Conservation (phyloP, 2,888 invertebrate genomes). For the Diplolepis rosae region DNA sequence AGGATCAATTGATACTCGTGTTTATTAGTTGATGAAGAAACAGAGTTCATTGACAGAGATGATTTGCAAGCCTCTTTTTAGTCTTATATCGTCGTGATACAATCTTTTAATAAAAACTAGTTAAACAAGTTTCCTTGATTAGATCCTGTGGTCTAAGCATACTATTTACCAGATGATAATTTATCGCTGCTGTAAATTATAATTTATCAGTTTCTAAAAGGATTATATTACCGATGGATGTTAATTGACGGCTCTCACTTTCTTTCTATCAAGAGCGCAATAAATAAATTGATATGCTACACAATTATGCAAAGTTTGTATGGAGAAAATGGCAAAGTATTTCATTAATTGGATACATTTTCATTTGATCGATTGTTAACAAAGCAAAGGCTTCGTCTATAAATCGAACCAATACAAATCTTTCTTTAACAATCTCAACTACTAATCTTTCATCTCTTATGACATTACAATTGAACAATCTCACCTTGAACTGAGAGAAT, state of each 20-base stretch:
- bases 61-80: constrained; percentile 19
- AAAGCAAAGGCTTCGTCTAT: constrained; percentile 1
- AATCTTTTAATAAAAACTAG: constrained; percentile 5
- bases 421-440: constrained; percentile 5
- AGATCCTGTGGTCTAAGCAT: constrained; percentile 19
- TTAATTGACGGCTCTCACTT: constrained; percentile 29
- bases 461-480: constrained; percentile 12
- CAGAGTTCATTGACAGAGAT: constrained; percentile 15
- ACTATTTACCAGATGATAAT: constrained; percentile 22
- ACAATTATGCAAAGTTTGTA: not conserved
- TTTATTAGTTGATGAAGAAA: constrained; percentile 7
- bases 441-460: constrained; percentile 3
- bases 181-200: constrained; percentile 19
- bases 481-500: constrained; percentile 9
- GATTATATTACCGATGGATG: constrained; percentile 19
- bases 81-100: constrained; percentile 8
- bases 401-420: constrained; percentile 13
- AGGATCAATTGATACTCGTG: not conserved
- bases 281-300: constrained; percentile 1
- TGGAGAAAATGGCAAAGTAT: not conserved
- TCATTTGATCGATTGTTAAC: not conserved
- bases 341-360: not conserved
- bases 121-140: constrained; percentile 22
- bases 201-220: constrained; percentile 29
- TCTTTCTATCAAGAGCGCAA: constrained; percentile 25